A percentile compares a stretch with the other conserved stretches of the same genome.
These are phyloP conservation scores for Drosophila monieri DNA, from an alignment of 2,888 invertebrate species.

Conservation along the genomic window DNA sequence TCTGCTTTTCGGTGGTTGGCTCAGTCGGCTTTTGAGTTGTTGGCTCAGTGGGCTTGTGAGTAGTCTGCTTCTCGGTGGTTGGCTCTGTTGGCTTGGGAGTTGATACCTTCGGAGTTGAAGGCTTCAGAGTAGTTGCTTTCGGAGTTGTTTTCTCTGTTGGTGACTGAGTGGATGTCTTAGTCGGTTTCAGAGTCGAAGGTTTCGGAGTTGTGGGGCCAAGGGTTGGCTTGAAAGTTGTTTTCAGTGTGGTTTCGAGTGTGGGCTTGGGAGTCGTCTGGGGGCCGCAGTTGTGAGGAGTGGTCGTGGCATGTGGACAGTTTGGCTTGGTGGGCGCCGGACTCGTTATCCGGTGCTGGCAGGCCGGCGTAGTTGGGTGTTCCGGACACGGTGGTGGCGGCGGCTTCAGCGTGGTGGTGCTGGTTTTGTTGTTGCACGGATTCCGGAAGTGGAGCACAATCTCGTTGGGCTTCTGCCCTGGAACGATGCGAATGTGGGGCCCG, in stretches of 20 bases:
- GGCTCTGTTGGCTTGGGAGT: conserved; percentile 1
- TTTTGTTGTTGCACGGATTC: conserved; percentile 63
- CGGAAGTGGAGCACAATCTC: conserved; percentile 66
- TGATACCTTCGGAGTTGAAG: conserved; percentile 4
- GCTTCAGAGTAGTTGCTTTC: not conserved
- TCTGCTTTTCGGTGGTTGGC: not conserved
- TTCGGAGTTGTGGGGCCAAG: not conserved
- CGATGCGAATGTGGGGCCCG: conserved; percentile 61
- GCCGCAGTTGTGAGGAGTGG: conserved; percentile 31
- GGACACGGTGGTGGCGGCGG: conserved; percentile 54
- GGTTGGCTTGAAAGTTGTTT: conserved; percentile 22
- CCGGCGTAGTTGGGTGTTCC: conserved; percentile 49
- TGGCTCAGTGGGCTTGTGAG: not conserved
- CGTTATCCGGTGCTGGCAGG: conserved; percentile 38
- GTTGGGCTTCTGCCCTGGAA: conserved; percentile 54
- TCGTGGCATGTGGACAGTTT: conserved; percentile 17
- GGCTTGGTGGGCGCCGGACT: conserved; percentile 25
- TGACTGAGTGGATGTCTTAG: not conserved
- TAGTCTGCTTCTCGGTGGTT: not conserved
- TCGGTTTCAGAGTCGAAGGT: not conserved
- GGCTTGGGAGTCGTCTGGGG: conserved; percentile 14
- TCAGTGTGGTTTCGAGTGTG: not conserved
- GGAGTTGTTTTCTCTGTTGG: conserved; percentile 5
- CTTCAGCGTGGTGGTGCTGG: conserved; percentile 56
- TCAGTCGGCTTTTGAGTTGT: not conserved